Evolutionary conservation across 2,888 invertebrate species (phyloP), one percentile per base, ranked within the genome.

Genomic region (Meteorus colon): DNA sequence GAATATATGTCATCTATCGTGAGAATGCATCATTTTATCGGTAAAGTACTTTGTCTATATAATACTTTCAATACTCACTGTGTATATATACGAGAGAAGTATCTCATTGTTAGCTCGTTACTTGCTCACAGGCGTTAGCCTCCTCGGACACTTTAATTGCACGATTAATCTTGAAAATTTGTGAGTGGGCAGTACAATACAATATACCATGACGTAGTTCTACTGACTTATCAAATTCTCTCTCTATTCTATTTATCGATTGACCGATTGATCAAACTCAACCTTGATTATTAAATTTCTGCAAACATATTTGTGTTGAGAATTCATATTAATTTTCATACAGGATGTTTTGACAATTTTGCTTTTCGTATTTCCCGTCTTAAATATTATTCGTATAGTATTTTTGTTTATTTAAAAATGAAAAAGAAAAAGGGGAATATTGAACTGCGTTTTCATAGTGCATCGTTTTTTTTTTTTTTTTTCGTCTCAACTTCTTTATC

Each of bases 161-260:
- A 48, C 68, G 34, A 68, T 68, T 68, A 68, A 68, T 68, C 68
- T 68, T 68, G 24, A 68, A 31, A 31, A 62, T 29, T 62, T n/a
- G 31, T 62, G 66, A 12, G 67, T 67, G 51, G 68, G 68, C 29
- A 68, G 68, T 12, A 62, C 29, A 29, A 62, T 16, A n/a, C n/a
- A 27, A 29, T 60, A 19, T 31, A 4, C 27, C 68, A 48, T 51
- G 19, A 51, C n/a, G 48, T 48, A 16, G 16, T 31, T 60, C 12
- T 8, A 16, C 14, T 62, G 14, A 12, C 31, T 8, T 55, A 31
- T 62, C 29, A 29, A 62, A 62, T 62, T 62, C 27, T 27, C 27
- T 16, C 29, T 16, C 29, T 27, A 60, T 62, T 12, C 41, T 41
- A 41, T 41, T 62, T n/a, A 31, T 62, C 29, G 31, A 62, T 27